These are phyloP conservation scores for Taurulus bubalis DNA, from an alignment of 2,113 vertebrate genomes.

Conservation along the genomic window DNA sequence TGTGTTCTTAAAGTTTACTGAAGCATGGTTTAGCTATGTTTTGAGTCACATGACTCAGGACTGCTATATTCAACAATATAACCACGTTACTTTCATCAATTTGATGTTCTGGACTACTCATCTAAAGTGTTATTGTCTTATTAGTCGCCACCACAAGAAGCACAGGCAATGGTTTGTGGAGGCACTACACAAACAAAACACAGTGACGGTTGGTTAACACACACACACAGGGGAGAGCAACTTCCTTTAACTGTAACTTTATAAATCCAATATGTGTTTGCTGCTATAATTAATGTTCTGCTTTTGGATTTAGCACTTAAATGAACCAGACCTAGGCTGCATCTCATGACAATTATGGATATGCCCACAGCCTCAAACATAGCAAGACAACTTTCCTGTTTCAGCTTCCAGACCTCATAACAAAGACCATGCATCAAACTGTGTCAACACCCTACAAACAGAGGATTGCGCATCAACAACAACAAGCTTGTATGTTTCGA, in stretches of 20 bases:
- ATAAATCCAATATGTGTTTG: background rate
- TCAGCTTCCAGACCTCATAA: background rate
- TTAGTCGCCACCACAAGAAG: background rate
- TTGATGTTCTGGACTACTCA: background rate
- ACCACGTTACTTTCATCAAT: background rate
- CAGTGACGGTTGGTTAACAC: too few species aligned
- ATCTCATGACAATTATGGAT: background rate
- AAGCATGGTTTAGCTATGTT: background rate
- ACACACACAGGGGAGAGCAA: too few species aligned
- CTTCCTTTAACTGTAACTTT: background rate
- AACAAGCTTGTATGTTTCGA: background rate
- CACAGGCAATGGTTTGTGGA: background rate
- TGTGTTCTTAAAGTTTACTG: too few species aligned
- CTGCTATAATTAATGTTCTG: background rate
- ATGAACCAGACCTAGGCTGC: background rate
- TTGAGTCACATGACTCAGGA: background rate
- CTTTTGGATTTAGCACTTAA: too few species aligned
- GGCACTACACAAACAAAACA: too few species aligned
- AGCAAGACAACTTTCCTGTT: background rate
- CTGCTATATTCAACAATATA: background rate
- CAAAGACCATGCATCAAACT: background rate
- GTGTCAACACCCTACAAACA: background rate
- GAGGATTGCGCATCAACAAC: background rate
- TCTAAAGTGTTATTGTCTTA: background rate
- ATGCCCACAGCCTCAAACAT: background rate